Base-by-base conservation (phyloP, 2,888 invertebrate genomes). In the Tuberolachnus salignus region DNA sequence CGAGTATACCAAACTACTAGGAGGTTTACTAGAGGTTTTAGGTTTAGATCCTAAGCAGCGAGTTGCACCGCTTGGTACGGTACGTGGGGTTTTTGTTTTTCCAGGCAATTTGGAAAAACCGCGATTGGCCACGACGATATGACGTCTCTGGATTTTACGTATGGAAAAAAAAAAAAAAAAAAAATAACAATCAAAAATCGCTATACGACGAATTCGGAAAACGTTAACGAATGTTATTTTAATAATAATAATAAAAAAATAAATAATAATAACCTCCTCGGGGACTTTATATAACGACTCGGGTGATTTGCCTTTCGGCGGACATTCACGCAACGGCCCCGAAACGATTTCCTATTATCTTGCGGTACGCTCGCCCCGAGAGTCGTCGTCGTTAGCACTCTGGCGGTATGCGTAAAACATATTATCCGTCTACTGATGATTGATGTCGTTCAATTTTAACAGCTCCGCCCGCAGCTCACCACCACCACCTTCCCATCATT, bases 341-440 rank as follows among this genome's bases (percentile, higher is more conserved):
- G n/a, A 21, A 14, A 70, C 42, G 44, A 19, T 21, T 70, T 74
- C 44, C 42, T 53, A 74, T 74, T 74, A 64, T 74, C 64, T 44
- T 16, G 53, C n/a, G 44, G 53, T 42, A 23, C n/a, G 19, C 19
- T n/a, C 49, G 46, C 46, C 49, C 1, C 44, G 53, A 51, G 69
- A 69, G 69, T 34, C 34, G 23, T n/a, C 69, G 78, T 78, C 78
- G 51, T 78, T 78, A 78, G 69, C 69, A 78, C 51, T n/a, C n/a
- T n/a, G n/a, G 44, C 49, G 67, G 23, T 71, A 13, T 53, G 34
- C 42, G 42, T 53, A 53, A 44, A 63, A 74, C 53, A n/a, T n/a
- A n/a, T n/a, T n/a, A n/a, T 74, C 59, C 49, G 59, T 78, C 78
- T 69, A 59, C 42, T 11, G 67, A 78, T 78, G 78, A 78, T 78